phyloP scores from a whole-genome alignment of 2,113 vertebrate genomes.

The Reinhardtius hippoglossoides region DNA sequence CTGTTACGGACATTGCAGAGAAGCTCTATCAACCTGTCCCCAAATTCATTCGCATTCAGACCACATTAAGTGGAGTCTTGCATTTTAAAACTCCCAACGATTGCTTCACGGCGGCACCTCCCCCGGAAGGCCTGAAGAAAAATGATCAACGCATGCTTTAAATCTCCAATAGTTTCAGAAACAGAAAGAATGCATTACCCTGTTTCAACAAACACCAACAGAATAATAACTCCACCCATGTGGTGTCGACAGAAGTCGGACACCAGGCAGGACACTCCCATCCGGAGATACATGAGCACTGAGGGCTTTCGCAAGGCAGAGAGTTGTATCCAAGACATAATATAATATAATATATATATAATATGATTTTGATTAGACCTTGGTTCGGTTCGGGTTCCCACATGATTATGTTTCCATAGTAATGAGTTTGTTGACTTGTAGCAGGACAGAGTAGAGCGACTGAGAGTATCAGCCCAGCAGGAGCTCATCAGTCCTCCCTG shows the following conservation, averaged over 20 bases:
- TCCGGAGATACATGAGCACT: too few species aligned
- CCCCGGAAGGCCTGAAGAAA: background rate
- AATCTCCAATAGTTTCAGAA: slow-evolving; percentile 8
- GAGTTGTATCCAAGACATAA: too few species aligned
- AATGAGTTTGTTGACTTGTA: background rate
- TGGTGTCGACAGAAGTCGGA: background rate
- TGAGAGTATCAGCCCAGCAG: background rate
- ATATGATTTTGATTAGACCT: background rate
- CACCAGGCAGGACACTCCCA: too few species aligned
- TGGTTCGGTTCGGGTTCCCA: background rate
- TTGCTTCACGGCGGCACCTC: background rate
- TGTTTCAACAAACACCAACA: background rate
- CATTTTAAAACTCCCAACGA: background rate
- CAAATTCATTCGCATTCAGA: background rate
- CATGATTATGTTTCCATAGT: background rate
- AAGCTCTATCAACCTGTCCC: background rate
- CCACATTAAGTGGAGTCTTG: background rate
- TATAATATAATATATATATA: too few species aligned
- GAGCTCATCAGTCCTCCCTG: background rate
- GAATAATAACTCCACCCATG: background rate
- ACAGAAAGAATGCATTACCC: background rate
- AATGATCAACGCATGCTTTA: background rate
- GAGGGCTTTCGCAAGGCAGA: too few species aligned
- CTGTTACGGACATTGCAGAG: background rate
- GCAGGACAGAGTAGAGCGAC: background rate